Conservation (phyloP, 2,797 vertebrate genomes). For the Propithecus deckenii region DNA sequence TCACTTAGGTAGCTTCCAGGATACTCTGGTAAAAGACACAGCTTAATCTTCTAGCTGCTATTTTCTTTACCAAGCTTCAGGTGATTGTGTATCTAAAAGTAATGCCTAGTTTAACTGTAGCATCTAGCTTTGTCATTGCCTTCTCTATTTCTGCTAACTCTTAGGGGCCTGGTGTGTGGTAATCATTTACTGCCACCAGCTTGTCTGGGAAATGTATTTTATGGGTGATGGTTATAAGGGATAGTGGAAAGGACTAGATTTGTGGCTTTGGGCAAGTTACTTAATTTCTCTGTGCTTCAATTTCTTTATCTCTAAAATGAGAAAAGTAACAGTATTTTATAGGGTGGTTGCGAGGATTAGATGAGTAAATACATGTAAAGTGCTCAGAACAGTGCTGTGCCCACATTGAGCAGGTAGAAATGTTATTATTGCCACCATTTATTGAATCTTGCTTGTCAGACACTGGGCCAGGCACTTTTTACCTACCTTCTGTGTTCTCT, state of each 20-base stretch:
- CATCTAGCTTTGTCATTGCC: background rate
- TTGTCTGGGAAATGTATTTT: background rate
- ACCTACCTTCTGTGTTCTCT: background rate
- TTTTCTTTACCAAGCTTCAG: background rate
- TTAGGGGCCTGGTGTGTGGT: background rate
- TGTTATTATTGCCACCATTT: background rate
- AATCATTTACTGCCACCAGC: background rate
- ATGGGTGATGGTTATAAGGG: background rate
- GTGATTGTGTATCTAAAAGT: background rate
- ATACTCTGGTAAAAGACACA: background rate
- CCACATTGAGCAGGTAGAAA: background rate
- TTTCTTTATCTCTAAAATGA: background rate
- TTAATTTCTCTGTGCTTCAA: background rate
- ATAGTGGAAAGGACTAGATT: background rate
- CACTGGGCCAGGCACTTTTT: background rate
- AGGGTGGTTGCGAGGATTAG: background rate
- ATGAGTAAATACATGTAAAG: constrained; percentile 2
- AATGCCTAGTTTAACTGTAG: background rate
- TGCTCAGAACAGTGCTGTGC: background rate
- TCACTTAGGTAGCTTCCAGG: background rate
- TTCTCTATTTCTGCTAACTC: constrained; percentile 4
- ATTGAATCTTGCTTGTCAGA: background rate
- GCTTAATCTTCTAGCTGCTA: background rate
- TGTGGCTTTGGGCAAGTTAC: constrained; percentile 16
- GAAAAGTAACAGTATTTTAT: background rate